These are phyloP conservation scores for Montipora sp. DNA, from an alignment of 64 coral and sea anemone genomes.

Conservation along the genomic window DNA sequence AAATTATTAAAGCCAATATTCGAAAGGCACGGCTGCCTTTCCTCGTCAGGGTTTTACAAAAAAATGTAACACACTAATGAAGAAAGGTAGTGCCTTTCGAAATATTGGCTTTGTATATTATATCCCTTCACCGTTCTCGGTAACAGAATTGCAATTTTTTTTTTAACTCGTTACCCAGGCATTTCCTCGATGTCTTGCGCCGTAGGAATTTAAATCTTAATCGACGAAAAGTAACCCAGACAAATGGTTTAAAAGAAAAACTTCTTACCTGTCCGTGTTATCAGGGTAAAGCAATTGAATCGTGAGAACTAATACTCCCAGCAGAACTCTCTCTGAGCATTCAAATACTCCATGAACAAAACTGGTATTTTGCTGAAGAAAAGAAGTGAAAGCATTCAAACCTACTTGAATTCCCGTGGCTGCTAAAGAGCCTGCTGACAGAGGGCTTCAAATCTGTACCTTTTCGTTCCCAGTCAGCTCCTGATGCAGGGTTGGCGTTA, in stretches of 20 bases:
- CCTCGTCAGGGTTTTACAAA: no score
- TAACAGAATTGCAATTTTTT: no score
- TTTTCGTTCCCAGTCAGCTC: background rate
- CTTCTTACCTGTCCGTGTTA: background rate
- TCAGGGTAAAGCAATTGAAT: constrained; percentile 3
- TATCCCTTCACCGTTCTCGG: no score
- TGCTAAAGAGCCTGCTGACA: background rate
- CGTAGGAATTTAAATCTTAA: no score
- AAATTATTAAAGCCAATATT: no score
- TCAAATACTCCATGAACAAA: constrained; percentile 8
- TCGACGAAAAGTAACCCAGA: background rate
- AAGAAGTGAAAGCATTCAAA: background rate
- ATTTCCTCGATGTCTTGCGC: no score
- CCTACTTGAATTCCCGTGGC: background rate
- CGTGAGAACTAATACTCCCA: constrained; percentile 5
- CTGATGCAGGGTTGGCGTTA: background rate
- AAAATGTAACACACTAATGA: no score
- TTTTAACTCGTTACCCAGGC: no score
- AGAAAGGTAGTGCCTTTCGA: no score
- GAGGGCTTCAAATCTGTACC: background rate
- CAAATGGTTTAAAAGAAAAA: background rate
- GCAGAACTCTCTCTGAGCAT: constrained; percentile 3
- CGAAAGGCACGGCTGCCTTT: no score
- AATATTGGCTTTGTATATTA: no score
- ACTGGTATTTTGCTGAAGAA: background rate